A percentile compares a stretch with the other conserved stretches of the same genome.
phyloP scores from a whole-genome alignment of 2,113 vertebrate genomes.

The Hippocampus barbouri region DNA sequence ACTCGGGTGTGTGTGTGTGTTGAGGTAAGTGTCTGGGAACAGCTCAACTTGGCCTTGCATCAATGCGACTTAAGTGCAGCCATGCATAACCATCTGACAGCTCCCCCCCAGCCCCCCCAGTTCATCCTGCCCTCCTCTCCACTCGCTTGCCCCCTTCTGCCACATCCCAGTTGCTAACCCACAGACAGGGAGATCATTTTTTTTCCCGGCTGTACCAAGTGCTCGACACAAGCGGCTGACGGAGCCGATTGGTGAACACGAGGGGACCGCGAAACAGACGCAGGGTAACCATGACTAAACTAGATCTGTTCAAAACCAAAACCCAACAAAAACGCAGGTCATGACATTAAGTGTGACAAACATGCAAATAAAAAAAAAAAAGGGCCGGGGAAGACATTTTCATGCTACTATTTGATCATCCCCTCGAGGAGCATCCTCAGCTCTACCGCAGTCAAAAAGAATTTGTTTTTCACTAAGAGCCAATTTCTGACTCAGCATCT shows the following conservation, averaged over 20 bases:
- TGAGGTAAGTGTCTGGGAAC: neutral
- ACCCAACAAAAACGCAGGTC: too few relatives aligned
- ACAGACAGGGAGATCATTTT: slow-evolving; percentile 23
- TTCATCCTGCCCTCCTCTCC: slow-evolving; percentile 33
- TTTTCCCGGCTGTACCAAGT: neutral
- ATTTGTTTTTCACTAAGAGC: neutral
- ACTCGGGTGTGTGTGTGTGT: slow-evolving; percentile 24
- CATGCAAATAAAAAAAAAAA: too few relatives aligned
- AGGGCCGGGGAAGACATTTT: too few relatives aligned
- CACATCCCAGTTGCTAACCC: slow-evolving; percentile 24
- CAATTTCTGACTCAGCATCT: neutral
- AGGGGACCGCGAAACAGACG: too few relatives aligned
- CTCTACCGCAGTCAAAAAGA: too few relatives aligned
- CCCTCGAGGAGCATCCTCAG: too few relatives aligned
- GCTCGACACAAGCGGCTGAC: neutral
- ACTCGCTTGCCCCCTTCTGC: slow-evolving; percentile 28
- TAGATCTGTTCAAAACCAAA: too few relatives aligned
- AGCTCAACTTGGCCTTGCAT: slow-evolving; percentile 30
- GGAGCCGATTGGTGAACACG: too few relatives aligned
- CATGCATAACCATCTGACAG: slow-evolving; percentile 70
- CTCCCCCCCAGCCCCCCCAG: slow-evolving; percentile 18
- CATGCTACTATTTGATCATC: too few relatives aligned
- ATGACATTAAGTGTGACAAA: too few relatives aligned
- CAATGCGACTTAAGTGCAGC: slow-evolving; percentile 48
- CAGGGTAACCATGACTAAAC: too few relatives aligned